phyloP scores from a whole-genome alignment of 2,113 vertebrate species.

The Bungarus multicinctus region DNA sequence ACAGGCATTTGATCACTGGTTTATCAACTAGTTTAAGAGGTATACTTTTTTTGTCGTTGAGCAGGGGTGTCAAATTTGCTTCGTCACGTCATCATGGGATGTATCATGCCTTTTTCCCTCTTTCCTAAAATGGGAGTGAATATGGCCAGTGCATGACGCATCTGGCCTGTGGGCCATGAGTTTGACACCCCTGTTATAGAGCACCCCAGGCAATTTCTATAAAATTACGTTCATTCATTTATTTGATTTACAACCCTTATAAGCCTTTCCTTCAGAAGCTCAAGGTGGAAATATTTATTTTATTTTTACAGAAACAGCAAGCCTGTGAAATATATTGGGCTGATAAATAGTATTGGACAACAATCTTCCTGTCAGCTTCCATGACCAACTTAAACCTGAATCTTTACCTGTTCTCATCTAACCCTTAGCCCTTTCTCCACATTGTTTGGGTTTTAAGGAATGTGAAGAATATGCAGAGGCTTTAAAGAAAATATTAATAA shows the following conservation, averaged over 20 bases:
- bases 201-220: not conserved
- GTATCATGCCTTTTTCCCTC: too few species aligned
- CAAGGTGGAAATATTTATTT: not conserved
- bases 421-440: not conserved
- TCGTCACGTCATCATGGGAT: too few species aligned
- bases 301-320: not conserved
- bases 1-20: not conserved
- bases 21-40: not conserved
- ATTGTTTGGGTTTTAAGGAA: not conserved
- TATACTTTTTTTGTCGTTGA: not conserved
- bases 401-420: not conserved
- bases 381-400: not conserved
- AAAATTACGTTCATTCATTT: not conserved
- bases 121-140: too few species aligned
- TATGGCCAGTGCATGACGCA: too few species aligned
- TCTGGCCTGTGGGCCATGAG: too few species aligned
- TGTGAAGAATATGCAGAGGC: not conserved
- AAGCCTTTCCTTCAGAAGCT: not conserved
- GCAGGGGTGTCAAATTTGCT: too few species aligned
- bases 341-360: not conserved
- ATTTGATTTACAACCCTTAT: not conserved
- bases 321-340: not conserved
- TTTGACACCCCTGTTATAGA: not conserved
- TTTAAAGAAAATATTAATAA: not conserved
- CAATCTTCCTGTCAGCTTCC: not conserved